phyloP scores from a whole-genome alignment of 1,140 invertebrate genomes.

The Neotoxoptera formosana region DNA sequence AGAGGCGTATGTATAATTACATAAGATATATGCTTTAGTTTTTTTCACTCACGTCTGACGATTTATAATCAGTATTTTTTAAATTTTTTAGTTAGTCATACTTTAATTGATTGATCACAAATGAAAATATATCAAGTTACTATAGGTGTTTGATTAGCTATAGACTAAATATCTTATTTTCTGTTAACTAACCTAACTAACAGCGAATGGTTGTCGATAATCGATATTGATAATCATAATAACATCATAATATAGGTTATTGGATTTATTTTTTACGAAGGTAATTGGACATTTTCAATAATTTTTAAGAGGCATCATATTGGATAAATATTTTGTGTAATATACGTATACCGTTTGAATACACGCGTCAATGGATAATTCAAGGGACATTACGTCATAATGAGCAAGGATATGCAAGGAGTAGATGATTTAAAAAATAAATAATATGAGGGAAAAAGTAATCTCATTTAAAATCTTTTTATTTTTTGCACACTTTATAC shows the following conservation, averaged over 20 bases:
- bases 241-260: not conserved
- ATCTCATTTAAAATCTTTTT: slow-evolving; percentile 36
- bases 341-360: not conserved
- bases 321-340: not conserved
- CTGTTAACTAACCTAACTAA: not conserved
- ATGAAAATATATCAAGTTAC: not conserved
- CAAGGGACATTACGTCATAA: not conserved
- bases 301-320: not conserved
- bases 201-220: not conserved
- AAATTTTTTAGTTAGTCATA: not conserved
- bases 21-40: not conserved
- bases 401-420: not conserved
- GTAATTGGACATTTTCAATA: not conserved
- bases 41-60: not conserved
- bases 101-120: not conserved
- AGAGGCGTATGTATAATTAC: not conserved
- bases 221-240: not conserved
- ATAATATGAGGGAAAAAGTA: not conserved
- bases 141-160: not conserved
- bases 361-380: not conserved
- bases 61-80: not conserved
- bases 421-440: not conserved
- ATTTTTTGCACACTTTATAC: slow-evolving; percentile 27
- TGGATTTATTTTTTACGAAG: not conserved
- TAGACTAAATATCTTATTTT: not conserved